These are phyloP conservation scores for Latrodectus hesperus DNA, from an alignment of 2,888 invertebrate species.

Conservation along the genomic window DNA sequence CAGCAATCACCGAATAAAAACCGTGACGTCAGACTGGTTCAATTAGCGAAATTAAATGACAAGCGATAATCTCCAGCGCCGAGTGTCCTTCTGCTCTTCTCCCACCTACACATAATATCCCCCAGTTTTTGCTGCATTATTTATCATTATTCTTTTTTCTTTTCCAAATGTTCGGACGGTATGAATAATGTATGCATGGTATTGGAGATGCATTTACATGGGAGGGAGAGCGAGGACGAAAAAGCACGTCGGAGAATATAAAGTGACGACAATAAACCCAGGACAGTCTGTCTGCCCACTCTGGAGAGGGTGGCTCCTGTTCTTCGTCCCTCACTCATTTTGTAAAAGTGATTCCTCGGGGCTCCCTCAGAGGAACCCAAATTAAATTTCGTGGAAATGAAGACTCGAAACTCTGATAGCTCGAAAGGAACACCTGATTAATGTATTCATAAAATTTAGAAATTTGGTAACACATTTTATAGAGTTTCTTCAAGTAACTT, in stretches of 20 bases:
- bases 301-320: too few relatives aligned
- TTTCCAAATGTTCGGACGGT: conserved; percentile 6
- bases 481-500: too few relatives aligned
- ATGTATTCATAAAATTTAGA: too few relatives aligned
- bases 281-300: conserved; percentile 50
- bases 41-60: conserved; percentile 69
- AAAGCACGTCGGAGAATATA: conserved; percentile 36
- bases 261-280: conserved; percentile 55
- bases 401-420: too few relatives aligned
- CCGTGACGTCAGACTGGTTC: conserved; percentile 61
- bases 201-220: conserved; percentile 64
- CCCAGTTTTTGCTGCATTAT: conserved; percentile 7
- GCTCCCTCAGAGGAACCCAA: conserved; percentile 4
- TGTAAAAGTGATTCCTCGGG: too few relatives aligned
- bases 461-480: too few relatives aligned
- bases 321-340: too few relatives aligned
- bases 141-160: conserved; percentile 8
- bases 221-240: not conserved
- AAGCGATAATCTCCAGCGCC: conserved; percentile 59
- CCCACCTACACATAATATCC: not conserved
- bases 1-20: conserved; percentile 35
- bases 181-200: conserved; percentile 66
- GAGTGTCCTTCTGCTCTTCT: conserved; percentile 26
- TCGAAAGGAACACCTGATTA: too few relatives aligned
- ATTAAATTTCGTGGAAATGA: conserved; percentile 7